Evolutionary conservation across 2,113 vertebrate species (phyloP), one percentile per base, ranked within the genome.

Genomic region (Eulemur macaco): DNA sequence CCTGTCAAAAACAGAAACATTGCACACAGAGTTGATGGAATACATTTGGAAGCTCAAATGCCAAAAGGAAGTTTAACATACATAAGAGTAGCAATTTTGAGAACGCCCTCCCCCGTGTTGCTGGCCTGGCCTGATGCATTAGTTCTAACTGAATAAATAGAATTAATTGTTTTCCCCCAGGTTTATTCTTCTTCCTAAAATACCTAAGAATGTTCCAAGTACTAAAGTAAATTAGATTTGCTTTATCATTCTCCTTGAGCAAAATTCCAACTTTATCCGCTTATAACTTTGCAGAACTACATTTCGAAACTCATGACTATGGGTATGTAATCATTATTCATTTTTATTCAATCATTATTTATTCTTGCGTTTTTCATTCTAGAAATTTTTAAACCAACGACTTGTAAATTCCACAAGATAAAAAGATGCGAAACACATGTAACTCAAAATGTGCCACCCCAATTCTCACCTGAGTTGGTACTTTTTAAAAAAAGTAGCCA

Each of bases 21-120:
- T 87, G 88, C 69, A 89, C 66, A 86, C 76, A 87, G 64, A 94
- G 58, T 77, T 86, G 96, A 92, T 78, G 71, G 66, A 64, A 97
- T 73, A 42, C 95, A 95, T 93, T 96, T 93, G 74, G 93, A 96
- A 96, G 93, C 81, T 85, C 73, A 73, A 85, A 93, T 42, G 91
- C 77, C 54, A 47, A 85, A 92, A 97, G 37, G 68, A 96, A 91
- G 42, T 18, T 91, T 52, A 84, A 95, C 31, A 52, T 6, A 85
- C 25, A 60, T 20, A 71, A 47, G 64, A 77, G 77, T 23, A 91
- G 96, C 82, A 86, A 64, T 92, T 92, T 69, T 42, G 66, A 94
- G 83, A 88, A 73, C 25, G 82, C 29, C 29, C 60, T 81, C 37
- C 58, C 81, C 50, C 82, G 73, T 21, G 9, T 56, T 39, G 37